These are phyloP conservation scores for Laodelphax striatellus DNA, from an alignment of 1,140 invertebrate species.

Conservation along the genomic window DNA sequence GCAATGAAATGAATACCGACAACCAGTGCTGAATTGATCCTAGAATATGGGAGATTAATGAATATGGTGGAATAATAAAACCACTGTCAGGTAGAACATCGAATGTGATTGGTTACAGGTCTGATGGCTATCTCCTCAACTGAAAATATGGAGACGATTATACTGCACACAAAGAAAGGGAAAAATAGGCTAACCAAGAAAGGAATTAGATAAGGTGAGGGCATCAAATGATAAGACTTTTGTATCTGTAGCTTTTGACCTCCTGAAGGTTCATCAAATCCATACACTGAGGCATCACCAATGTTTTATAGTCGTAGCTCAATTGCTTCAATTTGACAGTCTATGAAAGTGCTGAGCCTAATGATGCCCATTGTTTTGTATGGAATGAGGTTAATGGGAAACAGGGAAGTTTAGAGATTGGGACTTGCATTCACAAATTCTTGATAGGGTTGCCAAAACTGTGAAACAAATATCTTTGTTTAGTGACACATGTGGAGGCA, in stretches of 20 bases:
- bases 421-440: constrained; percentile 13
- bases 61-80: too few relatives aligned
- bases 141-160: not conserved
- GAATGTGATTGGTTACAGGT: too few relatives aligned
- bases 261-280: not conserved
- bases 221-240: not conserved
- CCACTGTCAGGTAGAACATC: too few relatives aligned
- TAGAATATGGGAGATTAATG: too few relatives aligned
- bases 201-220: constrained; percentile 2
- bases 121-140: too few relatives aligned
- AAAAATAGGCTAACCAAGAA: not conserved
- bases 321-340: constrained; percentile 19
- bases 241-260: constrained; percentile 11
- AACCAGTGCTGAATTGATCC: too few relatives aligned
- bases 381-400: constrained; percentile 21
- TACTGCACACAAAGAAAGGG: not conserved
- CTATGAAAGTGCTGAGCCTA: constrained; percentile 16
- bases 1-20: too few relatives aligned
- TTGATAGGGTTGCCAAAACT: constrained; percentile 9
- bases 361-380: constrained; percentile 15
- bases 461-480: constrained; percentile 17
- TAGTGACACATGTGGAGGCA: constrained; percentile 21
- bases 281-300: constrained; percentile 11
- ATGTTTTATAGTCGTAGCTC: constrained; percentile 19
- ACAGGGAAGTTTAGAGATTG: constrained; percentile 19